phyloP scores from a whole-genome alignment of 1,140 invertebrate genomes.

The Liolophura sinensis region DNA sequence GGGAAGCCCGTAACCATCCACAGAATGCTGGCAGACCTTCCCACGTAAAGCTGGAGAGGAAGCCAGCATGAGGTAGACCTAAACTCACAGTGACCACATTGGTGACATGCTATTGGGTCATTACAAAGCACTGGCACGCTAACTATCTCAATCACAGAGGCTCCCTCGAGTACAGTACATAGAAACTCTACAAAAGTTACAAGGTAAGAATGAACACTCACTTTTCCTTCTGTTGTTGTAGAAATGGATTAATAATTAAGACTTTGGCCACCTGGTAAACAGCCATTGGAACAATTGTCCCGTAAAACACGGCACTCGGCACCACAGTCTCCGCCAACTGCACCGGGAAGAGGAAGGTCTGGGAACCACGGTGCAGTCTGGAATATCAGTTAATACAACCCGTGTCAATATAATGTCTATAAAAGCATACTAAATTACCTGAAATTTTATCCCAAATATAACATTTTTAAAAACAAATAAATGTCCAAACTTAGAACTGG shows the following conservation, averaged over 20 bases:
- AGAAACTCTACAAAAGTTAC: neutral
- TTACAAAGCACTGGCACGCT: too few species aligned
- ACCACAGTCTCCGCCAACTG: constrained; percentile 87
- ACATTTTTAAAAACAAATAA: too few species aligned
- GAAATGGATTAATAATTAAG: constrained; percentile 84
- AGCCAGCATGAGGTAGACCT: too few species aligned
- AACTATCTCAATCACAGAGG: too few species aligned
- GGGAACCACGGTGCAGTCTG: constrained; percentile 82
- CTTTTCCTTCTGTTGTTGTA: constrained; percentile 73
- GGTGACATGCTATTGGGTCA: too few species aligned
- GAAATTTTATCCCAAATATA: too few species aligned
- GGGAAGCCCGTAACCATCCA: too few species aligned
- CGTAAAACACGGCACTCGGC: constrained; percentile 89
- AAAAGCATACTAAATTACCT: too few species aligned
- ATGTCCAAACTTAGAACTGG: too few species aligned
- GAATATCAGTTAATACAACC: constrained; percentile 21
- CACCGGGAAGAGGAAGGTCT: constrained; percentile 87
- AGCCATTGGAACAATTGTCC: constrained; percentile 82
- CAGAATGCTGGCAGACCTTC: too few species aligned
- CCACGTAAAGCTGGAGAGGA: too few species aligned
- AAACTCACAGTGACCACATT: too few species aligned
- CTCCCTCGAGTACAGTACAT: neutral
- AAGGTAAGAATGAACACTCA: constrained; percentile 57
- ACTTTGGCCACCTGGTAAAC: constrained; percentile 70
- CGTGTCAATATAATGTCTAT: neutral